A percentile compares a stretch with the other conserved stretches of the same genome.
Conservation (phyloP, 2,888 invertebrate species). For the Tachina grossa region DNA sequence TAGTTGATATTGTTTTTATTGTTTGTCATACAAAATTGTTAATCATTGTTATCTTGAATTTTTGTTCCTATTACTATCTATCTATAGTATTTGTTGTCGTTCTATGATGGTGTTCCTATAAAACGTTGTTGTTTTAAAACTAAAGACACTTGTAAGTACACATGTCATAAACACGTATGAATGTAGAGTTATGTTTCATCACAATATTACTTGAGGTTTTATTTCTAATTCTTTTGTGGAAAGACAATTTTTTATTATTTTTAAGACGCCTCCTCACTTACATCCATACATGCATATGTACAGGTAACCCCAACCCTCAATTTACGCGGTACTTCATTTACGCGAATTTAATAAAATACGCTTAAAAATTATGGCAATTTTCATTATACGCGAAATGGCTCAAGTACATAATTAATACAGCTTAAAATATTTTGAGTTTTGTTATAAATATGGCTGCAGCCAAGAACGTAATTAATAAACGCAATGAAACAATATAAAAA, state of each 20-base stretch:
- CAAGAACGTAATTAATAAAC: too few relatives aligned
- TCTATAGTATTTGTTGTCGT: background rate
- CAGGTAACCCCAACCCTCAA: too few relatives aligned
- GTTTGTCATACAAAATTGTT: conserved; percentile 32
- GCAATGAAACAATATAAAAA: too few relatives aligned
- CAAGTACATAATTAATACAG: too few relatives aligned
- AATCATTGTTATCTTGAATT: conserved; percentile 27
- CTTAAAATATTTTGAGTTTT: too few relatives aligned
- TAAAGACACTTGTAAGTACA: background rate
- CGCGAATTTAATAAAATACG: too few relatives aligned
- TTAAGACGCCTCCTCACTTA: conserved; percentile 48
- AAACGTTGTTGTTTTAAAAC: conserved; percentile 14
- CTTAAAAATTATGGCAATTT: too few relatives aligned
- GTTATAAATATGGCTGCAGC: too few relatives aligned
- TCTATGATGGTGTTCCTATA: background rate
- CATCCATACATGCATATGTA: too few relatives aligned
- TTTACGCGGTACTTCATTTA: too few relatives aligned
- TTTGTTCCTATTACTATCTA: conserved; percentile 12
- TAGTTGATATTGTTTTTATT: conserved; percentile 42
- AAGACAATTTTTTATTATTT: conserved; percentile 52
- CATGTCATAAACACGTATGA: conserved; percentile 12
- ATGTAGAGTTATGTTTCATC: conserved; percentile 9
- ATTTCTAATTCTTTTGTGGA: conserved; percentile 7
- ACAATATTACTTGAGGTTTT: background rate
- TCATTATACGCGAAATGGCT: too few relatives aligned